A percentile compares a stretch with the other conserved stretches of the same genome.
phyloP scores from a whole-genome alignment of 2,797 vertebrate species.

The Xiphorhynchus erythropygius region DNA sequence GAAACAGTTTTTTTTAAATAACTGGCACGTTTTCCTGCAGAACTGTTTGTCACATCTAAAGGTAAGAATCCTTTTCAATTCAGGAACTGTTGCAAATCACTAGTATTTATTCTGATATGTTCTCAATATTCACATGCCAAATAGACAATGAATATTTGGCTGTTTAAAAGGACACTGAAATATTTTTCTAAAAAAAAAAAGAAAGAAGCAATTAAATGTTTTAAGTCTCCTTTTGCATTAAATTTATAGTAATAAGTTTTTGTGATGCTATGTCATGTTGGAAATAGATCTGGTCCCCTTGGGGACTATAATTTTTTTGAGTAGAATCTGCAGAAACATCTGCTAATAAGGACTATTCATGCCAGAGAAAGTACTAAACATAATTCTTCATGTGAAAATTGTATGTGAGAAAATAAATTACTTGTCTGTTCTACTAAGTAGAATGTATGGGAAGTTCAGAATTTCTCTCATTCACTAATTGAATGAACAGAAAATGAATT shows the following conservation, averaged over 20 bases:
- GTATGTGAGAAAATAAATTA: not conserved
- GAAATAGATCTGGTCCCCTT: not conserved
- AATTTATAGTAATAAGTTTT: not conserved
- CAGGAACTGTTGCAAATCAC: constrained; percentile 15
- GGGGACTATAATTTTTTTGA: not conserved
- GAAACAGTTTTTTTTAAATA: constrained; percentile 99
- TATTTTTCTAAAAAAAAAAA: not conserved
- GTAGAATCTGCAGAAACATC: not conserved
- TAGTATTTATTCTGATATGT: not conserved
- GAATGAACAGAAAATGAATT: not conserved
- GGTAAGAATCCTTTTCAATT: constrained; percentile 80
- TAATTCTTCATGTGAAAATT: not conserved
- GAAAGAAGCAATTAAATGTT: not conserved
- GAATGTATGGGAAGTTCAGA: not conserved
- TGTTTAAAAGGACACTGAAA: constrained; percentile 53
- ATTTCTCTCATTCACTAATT: not conserved
- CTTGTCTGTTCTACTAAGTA: not conserved
- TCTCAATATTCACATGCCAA: not conserved
- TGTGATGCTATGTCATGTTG: not conserved
- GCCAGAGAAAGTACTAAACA: not conserved
- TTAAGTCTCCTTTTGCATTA: not conserved
- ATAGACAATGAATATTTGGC: not conserved
- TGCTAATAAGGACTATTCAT: not conserved
- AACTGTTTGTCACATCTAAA: constrained; percentile 99
- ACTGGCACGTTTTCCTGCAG: constrained; percentile 99